Evolutionary conservation across 2,888 invertebrate species (phyloP).

Genomic region (Xylota segnis): DNA sequence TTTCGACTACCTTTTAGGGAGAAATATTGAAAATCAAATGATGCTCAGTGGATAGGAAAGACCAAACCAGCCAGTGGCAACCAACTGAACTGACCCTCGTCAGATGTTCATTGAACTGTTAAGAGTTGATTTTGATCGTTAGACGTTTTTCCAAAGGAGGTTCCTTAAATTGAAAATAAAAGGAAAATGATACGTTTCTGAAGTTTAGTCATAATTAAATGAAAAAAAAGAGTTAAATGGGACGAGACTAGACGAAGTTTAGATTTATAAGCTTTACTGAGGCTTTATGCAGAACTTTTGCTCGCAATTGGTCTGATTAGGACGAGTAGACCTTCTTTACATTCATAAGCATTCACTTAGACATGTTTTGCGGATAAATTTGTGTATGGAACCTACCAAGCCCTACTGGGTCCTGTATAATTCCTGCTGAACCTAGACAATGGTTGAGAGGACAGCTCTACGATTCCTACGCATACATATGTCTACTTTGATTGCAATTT

Average conservation of each 20-base stretch:
- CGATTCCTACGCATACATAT: no score
- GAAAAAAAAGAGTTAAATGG: neutral
- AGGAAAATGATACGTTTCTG: neutral
- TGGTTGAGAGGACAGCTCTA: no score
- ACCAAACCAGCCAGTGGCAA: conserved; percentile 15
- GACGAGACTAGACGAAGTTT: neutral
- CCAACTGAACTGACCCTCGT: conserved; percentile 44
- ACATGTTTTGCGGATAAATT: no score
- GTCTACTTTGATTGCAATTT: no score
- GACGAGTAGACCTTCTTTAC: no score
- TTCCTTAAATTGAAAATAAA: neutral
- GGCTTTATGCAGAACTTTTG: no score
- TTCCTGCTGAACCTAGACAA: no score
- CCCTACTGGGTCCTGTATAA: no score
- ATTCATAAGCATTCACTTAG: no score
- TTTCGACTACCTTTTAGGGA: no score
- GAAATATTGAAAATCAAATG: conserved; percentile 56
- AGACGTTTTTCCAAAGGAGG: neutral
- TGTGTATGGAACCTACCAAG: no score
- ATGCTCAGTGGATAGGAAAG: conserved; percentile 45
- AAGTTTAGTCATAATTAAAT: neutral
- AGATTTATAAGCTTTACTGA: neutral
- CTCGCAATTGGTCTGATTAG: no score
- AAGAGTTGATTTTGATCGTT: conserved; percentile 36
- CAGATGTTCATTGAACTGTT: conserved; percentile 44